Evolutionary conservation across 2,113 vertebrate species (phyloP).

Genomic region (Elephas maximus): DNA sequence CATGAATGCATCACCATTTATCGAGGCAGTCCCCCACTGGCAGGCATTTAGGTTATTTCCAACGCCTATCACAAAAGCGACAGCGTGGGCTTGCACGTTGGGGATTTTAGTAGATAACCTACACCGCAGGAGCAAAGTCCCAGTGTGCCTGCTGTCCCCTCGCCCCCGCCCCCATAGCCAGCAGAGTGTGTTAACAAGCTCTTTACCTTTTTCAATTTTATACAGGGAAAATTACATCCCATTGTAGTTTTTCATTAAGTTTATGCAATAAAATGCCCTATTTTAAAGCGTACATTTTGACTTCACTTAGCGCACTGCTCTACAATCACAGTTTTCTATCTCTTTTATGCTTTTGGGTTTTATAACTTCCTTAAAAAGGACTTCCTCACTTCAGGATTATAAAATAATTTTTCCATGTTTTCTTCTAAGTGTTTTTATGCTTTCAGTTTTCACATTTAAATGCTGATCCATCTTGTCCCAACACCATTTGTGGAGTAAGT

Average conservation of each 20-base stretch:
- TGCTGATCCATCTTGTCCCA: not conserved
- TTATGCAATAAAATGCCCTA: not conserved
- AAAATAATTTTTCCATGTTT: not conserved
- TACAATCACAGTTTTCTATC: not conserved
- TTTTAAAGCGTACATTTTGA: not conserved
- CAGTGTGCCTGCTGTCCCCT: not conserved
- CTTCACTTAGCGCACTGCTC: not conserved
- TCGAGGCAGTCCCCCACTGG: not conserved
- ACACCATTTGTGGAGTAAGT: not conserved
- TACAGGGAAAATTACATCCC: not conserved
- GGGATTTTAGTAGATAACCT: not conserved
- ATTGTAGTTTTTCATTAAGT: not conserved
- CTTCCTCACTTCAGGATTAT: not conserved
- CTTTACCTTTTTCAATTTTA: not conserved
- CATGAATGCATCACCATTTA: not conserved
- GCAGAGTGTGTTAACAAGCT: not conserved
- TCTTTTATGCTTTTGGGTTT: not conserved
- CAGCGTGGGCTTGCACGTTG: not conserved
- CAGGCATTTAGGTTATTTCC: not conserved
- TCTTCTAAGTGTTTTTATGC: constrained; percentile 15
- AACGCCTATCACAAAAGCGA: too few relatives aligned
- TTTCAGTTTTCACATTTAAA: constrained; percentile 17
- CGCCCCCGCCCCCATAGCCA: not conserved
- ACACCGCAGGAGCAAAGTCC: fast-evolving
- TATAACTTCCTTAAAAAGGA: not conserved